Conservation (phyloP, 2,797 vertebrate species). For the Ispidina lecontei region DNA sequence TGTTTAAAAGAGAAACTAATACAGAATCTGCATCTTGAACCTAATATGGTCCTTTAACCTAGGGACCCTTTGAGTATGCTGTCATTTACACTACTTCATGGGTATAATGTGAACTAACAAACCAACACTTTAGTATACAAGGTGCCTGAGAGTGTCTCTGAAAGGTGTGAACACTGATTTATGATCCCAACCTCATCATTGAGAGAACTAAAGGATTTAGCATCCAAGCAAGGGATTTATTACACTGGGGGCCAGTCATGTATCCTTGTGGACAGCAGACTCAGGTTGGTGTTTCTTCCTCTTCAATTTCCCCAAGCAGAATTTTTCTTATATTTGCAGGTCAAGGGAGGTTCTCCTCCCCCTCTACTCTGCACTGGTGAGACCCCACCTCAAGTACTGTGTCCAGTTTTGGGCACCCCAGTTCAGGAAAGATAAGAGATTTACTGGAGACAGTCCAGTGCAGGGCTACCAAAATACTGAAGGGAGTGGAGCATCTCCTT, state of each 20-base stretch:
- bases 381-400: too few species aligned
- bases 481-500: too few species aligned
- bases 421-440: too few species aligned
- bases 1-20: background rate
- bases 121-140: background rate
- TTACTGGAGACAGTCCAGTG: too few species aligned
- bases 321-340: too few species aligned
- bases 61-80: accelerated
- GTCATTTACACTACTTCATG: background rate
- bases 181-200: background rate
- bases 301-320: too few species aligned
- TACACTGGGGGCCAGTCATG: background rate
- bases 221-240: background rate
- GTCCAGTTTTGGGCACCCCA: too few species aligned
- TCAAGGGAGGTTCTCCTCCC: too few species aligned
- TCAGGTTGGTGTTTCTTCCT: background rate
- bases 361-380: too few species aligned
- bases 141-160: background rate
- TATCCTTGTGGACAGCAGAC: background rate
- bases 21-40: background rate
- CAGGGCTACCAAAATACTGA: too few species aligned
- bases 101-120: background rate
- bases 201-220: background rate
- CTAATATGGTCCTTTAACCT: accelerated
- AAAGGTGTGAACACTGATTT: background rate